phyloP scores from a whole-genome alignment of 2,888 invertebrate genomes.

The Brachypalpus laphriformis region DNA sequence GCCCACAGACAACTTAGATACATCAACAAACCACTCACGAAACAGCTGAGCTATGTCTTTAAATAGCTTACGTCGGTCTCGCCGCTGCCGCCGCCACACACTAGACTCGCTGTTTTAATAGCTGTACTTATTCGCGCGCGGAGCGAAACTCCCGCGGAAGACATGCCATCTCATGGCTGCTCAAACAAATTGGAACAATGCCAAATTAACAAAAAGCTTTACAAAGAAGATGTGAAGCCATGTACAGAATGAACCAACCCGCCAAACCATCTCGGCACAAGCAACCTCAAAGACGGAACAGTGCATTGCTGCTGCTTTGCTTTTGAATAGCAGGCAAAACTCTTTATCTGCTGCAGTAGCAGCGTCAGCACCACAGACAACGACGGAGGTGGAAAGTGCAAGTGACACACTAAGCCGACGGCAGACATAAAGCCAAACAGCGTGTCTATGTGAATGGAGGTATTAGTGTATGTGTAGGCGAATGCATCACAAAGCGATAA shows the following conservation, averaged over 20 bases:
- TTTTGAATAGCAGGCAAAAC: slow-evolving; percentile 17
- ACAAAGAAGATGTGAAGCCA: slow-evolving; percentile 60
- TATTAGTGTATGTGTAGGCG: background rate
- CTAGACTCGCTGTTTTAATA: slow-evolving; percentile 43
- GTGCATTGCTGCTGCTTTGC: too few species aligned
- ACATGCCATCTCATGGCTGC: slow-evolving; percentile 14
- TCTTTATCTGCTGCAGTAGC: slow-evolving; percentile 32
- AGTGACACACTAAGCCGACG: slow-evolving; percentile 70
- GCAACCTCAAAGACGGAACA: slow-evolving; percentile 43
- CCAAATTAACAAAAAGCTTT: slow-evolving; percentile 70
- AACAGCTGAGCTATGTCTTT: slow-evolving; percentile 55
- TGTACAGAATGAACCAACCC: slow-evolving; percentile 21
- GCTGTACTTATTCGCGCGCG: slow-evolving; percentile 25
- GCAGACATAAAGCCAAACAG: slow-evolving; percentile 56
- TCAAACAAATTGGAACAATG: slow-evolving; percentile 67
- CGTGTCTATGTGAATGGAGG: slow-evolving; percentile 29
- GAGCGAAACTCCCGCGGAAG: slow-evolving; percentile 28
- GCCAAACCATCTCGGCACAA: background rate
- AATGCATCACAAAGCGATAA: slow-evolving; percentile 6
- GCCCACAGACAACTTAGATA: slow-evolving; percentile 6
- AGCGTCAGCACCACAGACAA: background rate
- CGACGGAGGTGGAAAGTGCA: slow-evolving; percentile 45
- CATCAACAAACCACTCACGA: background rate
- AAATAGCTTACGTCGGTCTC: slow-evolving; percentile 49
- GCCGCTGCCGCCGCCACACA: slow-evolving; percentile 12